Conservation (phyloP, 1,140 invertebrate species). For the Platyscapa corneri region DNA sequence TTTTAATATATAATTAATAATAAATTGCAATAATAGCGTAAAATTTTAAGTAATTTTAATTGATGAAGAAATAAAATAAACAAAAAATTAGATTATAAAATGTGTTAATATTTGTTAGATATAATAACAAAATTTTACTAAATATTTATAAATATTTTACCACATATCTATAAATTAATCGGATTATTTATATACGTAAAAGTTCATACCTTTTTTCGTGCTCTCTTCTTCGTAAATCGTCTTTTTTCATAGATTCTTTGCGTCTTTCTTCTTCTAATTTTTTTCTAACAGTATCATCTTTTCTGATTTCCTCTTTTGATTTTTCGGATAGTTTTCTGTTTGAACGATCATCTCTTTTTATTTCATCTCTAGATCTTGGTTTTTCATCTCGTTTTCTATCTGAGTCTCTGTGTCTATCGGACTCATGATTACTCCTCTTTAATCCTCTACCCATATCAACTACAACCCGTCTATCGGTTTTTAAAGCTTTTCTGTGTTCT, state of each 20-base stretch:
- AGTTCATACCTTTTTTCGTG: constrained; percentile 64
- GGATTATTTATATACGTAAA: neutral
- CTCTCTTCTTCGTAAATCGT: constrained; percentile 67
- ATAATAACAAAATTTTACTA: too few species aligned
- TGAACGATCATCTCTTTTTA: constrained; percentile 64
- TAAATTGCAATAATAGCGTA: too few species aligned
- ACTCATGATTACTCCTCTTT: constrained; percentile 63
- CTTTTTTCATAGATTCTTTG: constrained; percentile 63
- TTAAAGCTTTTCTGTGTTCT: constrained; percentile 66
- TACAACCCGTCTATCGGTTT: constrained; percentile 68
- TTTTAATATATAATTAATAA: too few species aligned
- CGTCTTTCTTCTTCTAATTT: constrained; percentile 65
- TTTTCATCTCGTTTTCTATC: constrained; percentile 63
- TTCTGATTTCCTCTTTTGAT: constrained; percentile 69
- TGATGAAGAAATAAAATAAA: too few species aligned
- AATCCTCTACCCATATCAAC: constrained; percentile 69
- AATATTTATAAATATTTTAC: too few species aligned
- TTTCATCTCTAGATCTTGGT: constrained; percentile 69
- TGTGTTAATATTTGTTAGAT: too few species aligned
- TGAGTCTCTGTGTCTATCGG: constrained; percentile 61
- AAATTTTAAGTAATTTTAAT: too few species aligned
- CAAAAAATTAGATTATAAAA: too few species aligned
- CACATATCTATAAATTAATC: neutral
- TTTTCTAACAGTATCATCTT: constrained; percentile 66
- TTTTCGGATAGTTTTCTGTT: constrained; percentile 63